Conservation (phyloP, 35 echinoderm and acorn worm species). For the Stichopus chloronotus region DNA sequence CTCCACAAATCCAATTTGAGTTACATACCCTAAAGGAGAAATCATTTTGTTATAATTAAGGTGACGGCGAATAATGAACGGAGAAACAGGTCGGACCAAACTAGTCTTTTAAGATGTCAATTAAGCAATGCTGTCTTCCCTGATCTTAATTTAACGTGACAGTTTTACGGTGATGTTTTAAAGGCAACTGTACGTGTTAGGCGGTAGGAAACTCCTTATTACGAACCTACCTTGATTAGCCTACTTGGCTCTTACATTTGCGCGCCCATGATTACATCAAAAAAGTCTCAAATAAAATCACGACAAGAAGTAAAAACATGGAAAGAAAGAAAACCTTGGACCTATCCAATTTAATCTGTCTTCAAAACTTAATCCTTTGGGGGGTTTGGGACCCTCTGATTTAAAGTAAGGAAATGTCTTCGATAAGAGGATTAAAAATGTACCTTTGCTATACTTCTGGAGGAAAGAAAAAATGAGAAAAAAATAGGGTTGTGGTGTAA, state of each 20-base stretch:
- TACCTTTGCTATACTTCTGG: no score
- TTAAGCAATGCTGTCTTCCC: neutral
- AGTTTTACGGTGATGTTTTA: slow-evolving; percentile 18
- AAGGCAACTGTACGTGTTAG: slow-evolving; percentile 7
- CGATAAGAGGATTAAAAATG: slow-evolving; percentile 30
- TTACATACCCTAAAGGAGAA: slow-evolving; percentile 31
- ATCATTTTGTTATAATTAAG: slow-evolving; percentile 46
- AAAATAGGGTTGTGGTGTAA: neutral
- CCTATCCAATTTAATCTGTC: slow-evolving; percentile 18
- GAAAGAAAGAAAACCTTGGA: neutral
- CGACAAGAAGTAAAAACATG: neutral
- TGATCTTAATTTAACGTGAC: slow-evolving; percentile 29
- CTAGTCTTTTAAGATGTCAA: slow-evolving; percentile 47
- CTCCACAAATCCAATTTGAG: slow-evolving; percentile 7
- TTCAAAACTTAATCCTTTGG: neutral
- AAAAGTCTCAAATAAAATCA: neutral
- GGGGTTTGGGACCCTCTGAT: slow-evolving; percentile 19
- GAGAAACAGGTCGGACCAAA: slow-evolving; percentile 22
- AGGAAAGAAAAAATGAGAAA: neutral
- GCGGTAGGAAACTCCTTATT: slow-evolving; percentile 31
- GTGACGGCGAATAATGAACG: slow-evolving; percentile 35
- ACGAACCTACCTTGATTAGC: slow-evolving; percentile 37
- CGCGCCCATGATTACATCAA: slow-evolving; percentile 17
- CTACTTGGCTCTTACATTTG: slow-evolving; percentile 22
- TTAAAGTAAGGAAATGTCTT: neutral